These are phyloP conservation scores for Sigmodon hispidus DNA, from an alignment of 2,113 vertebrate species.

Conservation along the genomic window DNA sequence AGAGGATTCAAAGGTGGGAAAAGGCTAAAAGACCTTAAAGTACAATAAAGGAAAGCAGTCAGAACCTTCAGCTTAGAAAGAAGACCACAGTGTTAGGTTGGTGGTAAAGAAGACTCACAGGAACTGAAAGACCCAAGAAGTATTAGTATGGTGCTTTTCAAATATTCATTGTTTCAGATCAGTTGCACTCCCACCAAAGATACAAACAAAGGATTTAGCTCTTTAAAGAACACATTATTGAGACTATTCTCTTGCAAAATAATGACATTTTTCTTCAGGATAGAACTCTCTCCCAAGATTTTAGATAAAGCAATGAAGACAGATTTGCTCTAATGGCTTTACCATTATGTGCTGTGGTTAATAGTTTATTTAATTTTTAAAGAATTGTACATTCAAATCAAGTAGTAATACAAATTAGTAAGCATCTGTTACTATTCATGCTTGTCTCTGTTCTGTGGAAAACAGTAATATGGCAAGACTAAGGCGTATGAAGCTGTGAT, in stretches of 20 bases:
- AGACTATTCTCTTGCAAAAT: conserved; percentile 48
- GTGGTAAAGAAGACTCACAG: conserved; percentile 9
- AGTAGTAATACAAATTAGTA: conserved; percentile 59
- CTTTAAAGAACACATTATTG: conserved; percentile 41
- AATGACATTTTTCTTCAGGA: conserved; percentile 43
- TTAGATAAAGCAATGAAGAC: conserved; percentile 65
- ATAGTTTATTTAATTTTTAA: conserved; percentile 67
- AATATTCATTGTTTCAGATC: not conserved
- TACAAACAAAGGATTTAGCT: conserved; percentile 53
- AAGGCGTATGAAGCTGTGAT: conserved; percentile 5
- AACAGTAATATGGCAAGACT: conserved; percentile 26
- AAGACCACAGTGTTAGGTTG: not conserved
- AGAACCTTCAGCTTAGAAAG: not conserved
- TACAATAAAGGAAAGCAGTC: not conserved
- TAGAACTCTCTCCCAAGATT: conserved; percentile 43
- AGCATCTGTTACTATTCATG: conserved; percentile 60
- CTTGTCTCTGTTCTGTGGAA: conserved; percentile 58
- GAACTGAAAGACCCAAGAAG: not conserved
- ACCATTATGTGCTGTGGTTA: conserved; percentile 21
- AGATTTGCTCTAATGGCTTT: conserved; percentile 56
- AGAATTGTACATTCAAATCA: conserved; percentile 57
- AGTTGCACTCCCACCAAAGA: conserved; percentile 30
- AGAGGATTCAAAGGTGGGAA: conserved; percentile 25
- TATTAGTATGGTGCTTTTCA: conserved; percentile 43
- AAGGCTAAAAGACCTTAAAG: conserved; percentile 44